Evolutionary conservation across 2,113 vertebrate genomes (phyloP), one percentile per base, ranked within the genome.

Genomic region (Lamprotornis superbus): DNA sequence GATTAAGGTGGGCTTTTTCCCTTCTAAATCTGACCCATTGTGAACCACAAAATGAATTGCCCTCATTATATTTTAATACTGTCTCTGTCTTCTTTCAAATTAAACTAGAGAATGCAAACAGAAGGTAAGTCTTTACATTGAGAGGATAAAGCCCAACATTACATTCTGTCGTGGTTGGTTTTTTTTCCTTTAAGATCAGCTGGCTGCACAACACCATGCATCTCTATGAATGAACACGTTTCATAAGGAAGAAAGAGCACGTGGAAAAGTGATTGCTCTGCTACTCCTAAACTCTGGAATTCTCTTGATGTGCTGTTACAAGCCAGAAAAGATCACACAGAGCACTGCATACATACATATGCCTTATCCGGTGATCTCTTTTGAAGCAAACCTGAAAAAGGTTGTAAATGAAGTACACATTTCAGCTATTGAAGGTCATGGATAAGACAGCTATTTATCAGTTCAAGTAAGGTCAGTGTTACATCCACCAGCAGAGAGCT

Each of bases 381-480:
- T 50, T 37, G 70, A 95, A 75, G n/a, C 30, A 89, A 89, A 83
- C 59, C 47, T 74, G 76, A 57, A 63, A 78, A 77, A 46, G 3
- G 3, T 69, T 69, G 57, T 68, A 42, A 37, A 59, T 31, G 33
- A 39, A 46, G 42, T 74, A 84, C 35, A 16, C 39, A 47, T 87
- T 86, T 92, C 68, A 84, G 73, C 69, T 81, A 52, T 22, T 81
- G 92, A 89, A 67, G 73, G 80, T 53, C 9, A 1, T 9, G 52
- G 52, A 8, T 78, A 74, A 68, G 56, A 53, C 60, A 47, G 59
- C 30, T 90, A 57, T 80, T 91, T 93, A 80, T 64, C 52, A 94
- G 94, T 87, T 92, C 93, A 90, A 33, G 10, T 47, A 39, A 96
- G 95, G 92, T 92, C 76, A 65, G 57, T 9, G 33, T 56, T 53